Evolutionary conservation across 2,888 invertebrate genomes (phyloP).

Genomic region (Nomada fabriciana): DNA sequence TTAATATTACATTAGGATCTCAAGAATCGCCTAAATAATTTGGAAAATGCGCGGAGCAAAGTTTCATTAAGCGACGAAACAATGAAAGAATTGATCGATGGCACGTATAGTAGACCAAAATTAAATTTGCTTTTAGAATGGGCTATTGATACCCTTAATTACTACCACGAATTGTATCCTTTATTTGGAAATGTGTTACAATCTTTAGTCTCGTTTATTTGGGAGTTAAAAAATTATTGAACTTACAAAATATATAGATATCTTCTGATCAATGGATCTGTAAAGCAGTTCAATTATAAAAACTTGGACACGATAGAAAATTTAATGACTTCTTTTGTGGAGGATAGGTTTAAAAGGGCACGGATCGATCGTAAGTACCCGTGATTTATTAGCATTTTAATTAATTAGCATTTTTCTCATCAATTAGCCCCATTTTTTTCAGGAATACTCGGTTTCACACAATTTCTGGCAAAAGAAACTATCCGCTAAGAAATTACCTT

Average conservation of each 20-base stretch:
- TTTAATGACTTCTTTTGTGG: conserved; percentile 69
- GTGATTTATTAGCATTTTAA: conserved; percentile 42
- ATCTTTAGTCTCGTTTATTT: neutral
- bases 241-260: conserved; percentile 48
- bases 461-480: conserved; percentile 69
- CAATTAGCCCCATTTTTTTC: conserved; percentile 59
- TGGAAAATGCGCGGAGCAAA: conserved; percentile 74
- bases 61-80: conserved; percentile 66
- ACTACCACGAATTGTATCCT: conserved; percentile 76
- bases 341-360: conserved; percentile 59
- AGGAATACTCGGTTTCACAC: conserved; percentile 76
- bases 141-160: conserved; percentile 72
- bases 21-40: conserved; percentile 69
- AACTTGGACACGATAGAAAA: conserved; percentile 68
- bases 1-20: conserved; percentile 70
- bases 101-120: conserved; percentile 74
- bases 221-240: too few species aligned
- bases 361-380: conserved; percentile 73
- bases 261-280: conserved; percentile 40
- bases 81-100: conserved; percentile 73
- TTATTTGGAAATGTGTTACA: conserved; percentile 25
- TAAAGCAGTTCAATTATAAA: conserved; percentile 73
- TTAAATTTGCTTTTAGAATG: conserved; percentile 77
- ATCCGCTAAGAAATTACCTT: neutral
- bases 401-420: conserved; percentile 27